A percentile compares a stretch with the other conserved stretches of the same genome.
phyloP scores from a whole-genome alignment of 2,888 invertebrate species.

The Hyposoter didymator region DNA sequence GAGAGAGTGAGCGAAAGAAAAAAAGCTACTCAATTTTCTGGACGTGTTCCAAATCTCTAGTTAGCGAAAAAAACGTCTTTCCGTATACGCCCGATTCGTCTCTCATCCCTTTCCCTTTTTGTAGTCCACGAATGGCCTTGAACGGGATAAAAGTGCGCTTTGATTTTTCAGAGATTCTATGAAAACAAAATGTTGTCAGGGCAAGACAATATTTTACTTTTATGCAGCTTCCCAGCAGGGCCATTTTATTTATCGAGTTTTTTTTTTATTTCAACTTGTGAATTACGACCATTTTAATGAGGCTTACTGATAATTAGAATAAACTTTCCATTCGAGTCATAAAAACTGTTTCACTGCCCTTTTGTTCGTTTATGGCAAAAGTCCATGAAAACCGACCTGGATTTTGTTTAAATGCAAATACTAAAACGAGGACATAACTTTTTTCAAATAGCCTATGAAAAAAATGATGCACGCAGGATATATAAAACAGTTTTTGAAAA shows the following conservation, averaged over 20 bases:
- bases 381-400: not conserved
- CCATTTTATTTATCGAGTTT: not conserved
- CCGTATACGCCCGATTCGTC: constrained; percentile 42
- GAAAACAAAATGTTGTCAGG: not conserved
- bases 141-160: not conserved
- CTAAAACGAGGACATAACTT: not conserved
- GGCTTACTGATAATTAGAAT: not conserved
- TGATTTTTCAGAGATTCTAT: not conserved
- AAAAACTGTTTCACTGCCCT: not conserved
- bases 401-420: not conserved
- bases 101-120: not conserved
- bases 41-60: constrained; percentile 58
- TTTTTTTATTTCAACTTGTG: not conserved
- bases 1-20: too few relatives aligned
- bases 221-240: not conserved
- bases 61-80: constrained; percentile 46
- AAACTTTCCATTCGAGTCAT: constrained; percentile 6
- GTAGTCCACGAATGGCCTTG: constrained; percentile 3
- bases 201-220: not conserved
- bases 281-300: constrained; percentile 1
- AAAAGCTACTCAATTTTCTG: constrained; percentile 56
- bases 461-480: not conserved
- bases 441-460: not conserved
- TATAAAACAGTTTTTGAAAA: not conserved
- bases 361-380: constrained; percentile 12